Conservation (phyloP, 2,888 invertebrate species). For the Slavum lentiscoides region DNA sequence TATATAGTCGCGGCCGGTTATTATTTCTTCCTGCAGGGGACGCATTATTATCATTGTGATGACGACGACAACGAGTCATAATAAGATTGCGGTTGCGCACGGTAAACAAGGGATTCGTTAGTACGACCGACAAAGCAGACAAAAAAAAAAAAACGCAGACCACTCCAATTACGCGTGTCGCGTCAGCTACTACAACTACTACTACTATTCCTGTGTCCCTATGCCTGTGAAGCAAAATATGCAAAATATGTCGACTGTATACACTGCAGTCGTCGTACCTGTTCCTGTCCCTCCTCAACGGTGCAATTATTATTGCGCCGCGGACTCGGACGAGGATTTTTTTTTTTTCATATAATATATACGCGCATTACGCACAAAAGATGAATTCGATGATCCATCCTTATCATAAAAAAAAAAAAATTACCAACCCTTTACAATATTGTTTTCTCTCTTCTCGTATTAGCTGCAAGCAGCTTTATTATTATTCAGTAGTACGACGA, state of each 20-base stretch:
- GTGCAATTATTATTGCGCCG: slow-evolving; percentile 21
- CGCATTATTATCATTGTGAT: no score
- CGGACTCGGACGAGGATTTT: slow-evolving; percentile 34
- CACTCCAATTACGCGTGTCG: slow-evolving; percentile 44
- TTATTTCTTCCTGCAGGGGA: no score
- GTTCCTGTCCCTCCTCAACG: not conserved
- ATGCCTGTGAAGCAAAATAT: slow-evolving; percentile 12
- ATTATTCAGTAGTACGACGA: slow-evolving; percentile 35
- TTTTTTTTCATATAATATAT: no score
- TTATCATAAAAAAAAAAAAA: not conserved
- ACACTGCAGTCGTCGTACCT: no score
- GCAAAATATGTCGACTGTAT: slow-evolving; percentile 29
- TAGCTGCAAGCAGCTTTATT: not conserved
- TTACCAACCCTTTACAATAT: slow-evolving; percentile 34
- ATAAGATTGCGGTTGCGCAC: slow-evolving; percentile 10
- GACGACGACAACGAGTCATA: not conserved
- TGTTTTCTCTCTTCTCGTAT: slow-evolving; percentile 11
- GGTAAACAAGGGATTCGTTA: slow-evolving; percentile 50
- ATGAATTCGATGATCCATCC: slow-evolving; percentile 39
- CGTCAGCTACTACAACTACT: not conserved
- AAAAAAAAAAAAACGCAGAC: slow-evolving; percentile 32
- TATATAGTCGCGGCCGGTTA: no score
- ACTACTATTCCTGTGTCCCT: not conserved
- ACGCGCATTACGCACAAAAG: slow-evolving; percentile 32
- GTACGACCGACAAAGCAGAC: not conserved